Percentiles rank a stretch among this genome's conserved stretches.
Evolutionary conservation across 2,888 invertebrate species (phyloP).

Genomic region (Himalopsyche japonica): DNA sequence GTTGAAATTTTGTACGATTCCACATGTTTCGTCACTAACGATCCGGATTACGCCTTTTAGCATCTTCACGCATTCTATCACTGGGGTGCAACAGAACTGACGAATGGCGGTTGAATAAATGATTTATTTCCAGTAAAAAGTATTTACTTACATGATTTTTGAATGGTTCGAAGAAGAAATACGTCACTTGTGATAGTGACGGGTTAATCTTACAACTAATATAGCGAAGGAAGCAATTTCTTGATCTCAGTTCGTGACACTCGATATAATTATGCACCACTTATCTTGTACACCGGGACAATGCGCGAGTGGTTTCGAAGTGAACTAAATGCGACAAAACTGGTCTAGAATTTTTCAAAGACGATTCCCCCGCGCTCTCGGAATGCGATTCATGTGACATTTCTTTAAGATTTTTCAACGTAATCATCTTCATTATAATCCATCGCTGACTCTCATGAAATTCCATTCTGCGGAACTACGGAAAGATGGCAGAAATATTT

Average conservation of each 20-base stretch:
- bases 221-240: background rate
- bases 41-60: no score
- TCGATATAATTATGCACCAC: background rate
- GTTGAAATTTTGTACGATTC: no score
- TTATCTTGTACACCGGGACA: background rate
- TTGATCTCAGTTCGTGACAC: background rate
- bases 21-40: no score
- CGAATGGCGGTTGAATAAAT: no score
- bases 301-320: background rate
- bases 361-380: background rate
- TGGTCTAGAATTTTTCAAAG: background rate
- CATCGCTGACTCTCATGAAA: background rate
- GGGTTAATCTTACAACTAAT: background rate
- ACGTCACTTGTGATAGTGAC: no score
- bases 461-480: background rate
- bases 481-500: background rate
- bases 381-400: background rate
- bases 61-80: no score
- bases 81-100: no score
- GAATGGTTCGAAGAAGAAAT: no score
- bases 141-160: no score
- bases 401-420: background rate
- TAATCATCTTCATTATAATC: background rate
- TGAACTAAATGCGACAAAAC: background rate
- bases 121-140: no score